These are phyloP conservation scores for Harpegnathos saltator DNA, from an alignment of 1,140 invertebrate genomes.

Conservation along the genomic window DNA sequence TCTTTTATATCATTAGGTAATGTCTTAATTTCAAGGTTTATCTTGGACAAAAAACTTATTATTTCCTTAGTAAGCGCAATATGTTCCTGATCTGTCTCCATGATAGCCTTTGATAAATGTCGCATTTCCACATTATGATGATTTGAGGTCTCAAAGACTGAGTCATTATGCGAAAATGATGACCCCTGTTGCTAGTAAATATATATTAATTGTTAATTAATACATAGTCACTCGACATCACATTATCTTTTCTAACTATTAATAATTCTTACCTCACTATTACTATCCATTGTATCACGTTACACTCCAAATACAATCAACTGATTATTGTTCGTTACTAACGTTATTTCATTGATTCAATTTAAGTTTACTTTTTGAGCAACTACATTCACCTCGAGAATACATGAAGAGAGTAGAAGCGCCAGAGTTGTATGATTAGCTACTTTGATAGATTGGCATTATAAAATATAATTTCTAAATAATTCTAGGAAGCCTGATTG, in stretches of 20 bases:
- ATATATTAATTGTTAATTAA: neutral
- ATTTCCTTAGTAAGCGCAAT: slow-evolving; percentile 73
- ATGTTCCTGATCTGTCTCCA: slow-evolving; percentile 78
- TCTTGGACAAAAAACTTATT: slow-evolving; percentile 61
- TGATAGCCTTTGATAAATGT: slow-evolving; percentile 70
- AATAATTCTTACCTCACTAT: slow-evolving; percentile 5
- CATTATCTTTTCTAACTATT: neutral
- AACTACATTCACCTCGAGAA: too few relatives aligned
- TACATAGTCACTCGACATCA: neutral
- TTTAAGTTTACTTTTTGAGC: too few relatives aligned
- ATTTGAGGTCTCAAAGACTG: slow-evolving; percentile 13
- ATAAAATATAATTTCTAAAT: too few relatives aligned
- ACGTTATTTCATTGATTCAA: too few relatives aligned
- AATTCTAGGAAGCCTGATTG: too few relatives aligned
- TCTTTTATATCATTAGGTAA: slow-evolving; percentile 76
- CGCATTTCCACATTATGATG: slow-evolving; percentile 45
- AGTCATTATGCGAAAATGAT: slow-evolving; percentile 28
- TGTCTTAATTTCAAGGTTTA: slow-evolving; percentile 73
- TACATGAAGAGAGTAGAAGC: too few relatives aligned
- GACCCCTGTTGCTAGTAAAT: slow-evolving; percentile 12
- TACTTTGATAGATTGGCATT: too few relatives aligned
- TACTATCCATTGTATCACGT: slow-evolving; percentile 6
- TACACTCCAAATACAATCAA: neutral
- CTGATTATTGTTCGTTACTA: neutral
- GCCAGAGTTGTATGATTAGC: too few relatives aligned